phyloP scores from a whole-genome alignment of 2,888 invertebrate species.

The Dendrolimus houi region DNA sequence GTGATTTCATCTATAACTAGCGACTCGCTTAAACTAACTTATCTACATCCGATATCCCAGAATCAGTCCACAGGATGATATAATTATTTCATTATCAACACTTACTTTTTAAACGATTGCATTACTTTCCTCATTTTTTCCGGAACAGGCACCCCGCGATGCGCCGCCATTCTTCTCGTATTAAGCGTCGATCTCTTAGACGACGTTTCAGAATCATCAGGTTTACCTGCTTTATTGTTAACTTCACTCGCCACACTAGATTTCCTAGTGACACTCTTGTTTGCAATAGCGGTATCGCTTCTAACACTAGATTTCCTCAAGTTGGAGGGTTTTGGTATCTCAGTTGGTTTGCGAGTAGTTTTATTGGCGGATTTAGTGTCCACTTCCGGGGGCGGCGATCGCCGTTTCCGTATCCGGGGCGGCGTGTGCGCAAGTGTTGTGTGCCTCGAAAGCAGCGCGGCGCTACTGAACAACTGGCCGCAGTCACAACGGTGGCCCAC shows the following conservation, averaged over 20 bases:
- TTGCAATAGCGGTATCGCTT: slow-evolving; percentile 15
- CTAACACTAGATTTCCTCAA: slow-evolving; percentile 21
- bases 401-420: slow-evolving; percentile 60
- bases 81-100: slow-evolving; percentile 9
- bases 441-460: slow-evolving; percentile 57
- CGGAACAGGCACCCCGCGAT: slow-evolving; percentile 56
- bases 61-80: slow-evolving; percentile 24
- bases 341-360: slow-evolving; percentile 12
- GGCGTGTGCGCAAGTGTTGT: slow-evolving; percentile 67
- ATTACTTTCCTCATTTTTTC: slow-evolving; percentile 51
- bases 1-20: slow-evolving; percentile 44
- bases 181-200: slow-evolving; percentile 21
- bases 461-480: slow-evolving; percentile 63
- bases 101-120: slow-evolving; percentile 35
- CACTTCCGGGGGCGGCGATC: slow-evolving; percentile 40
- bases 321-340: slow-evolving; percentile 15
- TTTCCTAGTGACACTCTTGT: slow-evolving; percentile 21
- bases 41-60: slow-evolving; percentile 14
- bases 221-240: slow-evolving; percentile 16
- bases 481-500: slow-evolving; percentile 71
- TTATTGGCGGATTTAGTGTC: slow-evolving; percentile 6
- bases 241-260: slow-evolving; percentile 22
- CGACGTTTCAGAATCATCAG: slow-evolving; percentile 11
- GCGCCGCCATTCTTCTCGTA: slow-evolving; percentile 29
- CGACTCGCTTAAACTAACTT: slow-evolving; percentile 29